Conservation (phyloP, 2,797 vertebrate species). For the Gymnopithys bicolor region DNA sequence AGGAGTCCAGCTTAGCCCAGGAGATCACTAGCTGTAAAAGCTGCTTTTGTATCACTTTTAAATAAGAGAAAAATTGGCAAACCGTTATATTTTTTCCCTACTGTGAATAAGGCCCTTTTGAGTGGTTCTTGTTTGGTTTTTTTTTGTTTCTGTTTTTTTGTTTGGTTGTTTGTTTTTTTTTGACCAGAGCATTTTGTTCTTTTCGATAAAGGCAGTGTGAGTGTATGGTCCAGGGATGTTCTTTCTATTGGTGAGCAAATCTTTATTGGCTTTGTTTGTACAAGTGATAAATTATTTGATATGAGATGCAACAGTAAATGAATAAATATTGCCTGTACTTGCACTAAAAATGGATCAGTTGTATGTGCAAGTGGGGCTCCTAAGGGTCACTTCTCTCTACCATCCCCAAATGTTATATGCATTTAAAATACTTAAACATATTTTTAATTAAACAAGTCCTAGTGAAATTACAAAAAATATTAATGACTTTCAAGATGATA, state of each 20-base stretch:
- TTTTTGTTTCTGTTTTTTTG: not conserved
- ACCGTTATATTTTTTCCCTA: not conserved
- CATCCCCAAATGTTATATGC: not conserved
- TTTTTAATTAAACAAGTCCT: not conserved
- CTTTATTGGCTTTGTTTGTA: not conserved
- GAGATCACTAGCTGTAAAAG: not conserved
- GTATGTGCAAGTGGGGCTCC: not conserved
- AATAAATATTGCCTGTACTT: not conserved
- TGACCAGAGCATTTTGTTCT: not conserved
- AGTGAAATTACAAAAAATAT: not conserved
- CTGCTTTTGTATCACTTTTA: not conserved
- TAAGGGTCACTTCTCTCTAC: fast-evolving
- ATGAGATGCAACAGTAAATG: not conserved
- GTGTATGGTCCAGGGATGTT: not conserved
- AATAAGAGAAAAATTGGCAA: not conserved
- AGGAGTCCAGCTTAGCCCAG: not conserved
- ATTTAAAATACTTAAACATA: not conserved
- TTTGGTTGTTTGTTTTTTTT: not conserved
- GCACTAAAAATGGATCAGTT: not conserved
- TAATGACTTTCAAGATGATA: conserved; percentile 19
- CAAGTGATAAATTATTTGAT: not conserved
- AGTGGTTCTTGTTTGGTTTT: not conserved
- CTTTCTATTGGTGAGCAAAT: not conserved
- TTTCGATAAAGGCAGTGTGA: not conserved
- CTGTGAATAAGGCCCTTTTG: not conserved